phyloP scores from a whole-genome alignment of 2,888 invertebrate genomes.

The Cabera pusaria region DNA sequence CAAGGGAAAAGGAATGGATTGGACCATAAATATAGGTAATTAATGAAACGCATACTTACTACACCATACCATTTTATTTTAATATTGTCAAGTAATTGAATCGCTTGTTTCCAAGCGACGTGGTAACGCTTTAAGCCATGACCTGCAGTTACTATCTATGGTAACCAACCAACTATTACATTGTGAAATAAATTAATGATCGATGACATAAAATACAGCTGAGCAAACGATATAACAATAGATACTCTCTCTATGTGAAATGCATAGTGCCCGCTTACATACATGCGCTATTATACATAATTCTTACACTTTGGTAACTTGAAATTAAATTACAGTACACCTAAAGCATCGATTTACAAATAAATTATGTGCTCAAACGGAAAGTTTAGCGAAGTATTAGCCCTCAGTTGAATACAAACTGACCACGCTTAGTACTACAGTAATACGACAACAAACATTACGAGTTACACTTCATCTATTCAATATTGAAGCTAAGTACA shows the following conservation, averaged over 20 bases:
- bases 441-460: conserved; percentile 35
- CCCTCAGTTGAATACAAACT: conserved; percentile 5
- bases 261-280: conserved; percentile 30
- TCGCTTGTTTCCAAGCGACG: conserved; percentile 32
- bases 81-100: conserved; percentile 73
- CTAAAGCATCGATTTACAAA: conserved; percentile 47
- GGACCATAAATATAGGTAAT: too few species aligned
- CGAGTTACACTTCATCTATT: conserved; percentile 34
- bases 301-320: conserved; percentile 75
- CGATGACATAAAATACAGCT: conserved; percentile 17
- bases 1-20: too few species aligned
- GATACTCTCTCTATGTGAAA: conserved; percentile 29
- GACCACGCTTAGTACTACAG: conserved; percentile 9
- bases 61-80: conserved; percentile 75
- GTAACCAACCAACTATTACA: conserved; percentile 15
- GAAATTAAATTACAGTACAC: conserved; percentile 61
- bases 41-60: conserved; percentile 44
- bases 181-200: conserved; percentile 22
- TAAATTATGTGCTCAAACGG: conserved; percentile 40
- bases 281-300: conserved; percentile 21
- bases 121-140: conserved; percentile 5
- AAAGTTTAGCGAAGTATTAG: conserved; percentile 44
- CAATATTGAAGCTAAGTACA: conserved; percentile 41
- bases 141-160: conserved; percentile 8
- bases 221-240: conserved; percentile 29